These are phyloP conservation scores for Falco cherrug DNA, from an alignment of 2,797 vertebrate species.

Conservation along the genomic window DNA sequence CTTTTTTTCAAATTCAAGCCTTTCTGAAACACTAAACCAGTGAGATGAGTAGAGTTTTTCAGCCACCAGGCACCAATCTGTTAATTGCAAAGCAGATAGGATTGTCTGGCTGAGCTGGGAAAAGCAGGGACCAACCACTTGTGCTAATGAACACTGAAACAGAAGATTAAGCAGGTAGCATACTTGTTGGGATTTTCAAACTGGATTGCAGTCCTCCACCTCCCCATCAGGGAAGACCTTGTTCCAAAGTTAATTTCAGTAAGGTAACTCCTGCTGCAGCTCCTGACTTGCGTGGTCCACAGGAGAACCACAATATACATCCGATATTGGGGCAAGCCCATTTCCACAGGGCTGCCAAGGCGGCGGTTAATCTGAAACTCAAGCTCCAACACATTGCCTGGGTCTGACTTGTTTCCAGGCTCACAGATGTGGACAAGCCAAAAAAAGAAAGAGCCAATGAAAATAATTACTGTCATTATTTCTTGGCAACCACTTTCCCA, in stretches of 20 bases:
- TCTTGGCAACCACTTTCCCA: neutral
- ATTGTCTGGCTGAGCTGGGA: neutral
- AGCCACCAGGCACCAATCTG: neutral
- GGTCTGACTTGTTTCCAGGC: neutral
- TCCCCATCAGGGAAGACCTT: neutral
- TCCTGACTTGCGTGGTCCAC: neutral
- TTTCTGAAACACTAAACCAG: conserved; percentile 32
- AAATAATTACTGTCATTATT: conserved; percentile 43
- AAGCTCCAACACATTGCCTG: neutral
- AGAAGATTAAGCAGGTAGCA: neutral
- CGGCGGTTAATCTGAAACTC: neutral
- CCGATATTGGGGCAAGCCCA: rapidly evolving
- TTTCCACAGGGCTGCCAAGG: neutral
- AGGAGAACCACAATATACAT: neutral
- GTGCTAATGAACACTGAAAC: neutral
- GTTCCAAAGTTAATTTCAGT: neutral
- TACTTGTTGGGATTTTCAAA: neutral
- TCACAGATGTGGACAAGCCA: neutral
- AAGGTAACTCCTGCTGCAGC: neutral
- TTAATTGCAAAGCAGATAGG: conserved; percentile 5
- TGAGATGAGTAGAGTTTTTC: neutral
- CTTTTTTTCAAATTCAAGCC: conserved; percentile 21
- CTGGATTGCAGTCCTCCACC: neutral
- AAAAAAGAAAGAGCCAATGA: neutral
- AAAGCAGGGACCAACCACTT: rapidly evolving